phyloP scores from a whole-genome alignment of 2,113 vertebrate species.

The Misgurnus mizolepis region DNA sequence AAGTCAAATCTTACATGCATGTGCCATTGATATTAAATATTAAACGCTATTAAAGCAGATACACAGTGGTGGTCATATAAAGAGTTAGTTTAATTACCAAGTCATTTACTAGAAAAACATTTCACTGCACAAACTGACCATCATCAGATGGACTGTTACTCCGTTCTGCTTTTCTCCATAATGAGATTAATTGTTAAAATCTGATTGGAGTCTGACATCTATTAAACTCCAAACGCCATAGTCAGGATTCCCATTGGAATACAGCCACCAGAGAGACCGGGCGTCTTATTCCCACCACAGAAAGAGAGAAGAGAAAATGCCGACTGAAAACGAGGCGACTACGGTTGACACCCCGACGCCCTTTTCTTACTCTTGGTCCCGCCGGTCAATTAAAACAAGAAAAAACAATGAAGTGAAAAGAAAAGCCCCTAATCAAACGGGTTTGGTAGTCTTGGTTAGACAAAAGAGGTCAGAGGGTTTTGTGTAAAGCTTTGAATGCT shows the following conservation, averaged over 20 bases:
- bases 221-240: constrained; percentile 47
- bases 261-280: constrained; percentile 17
- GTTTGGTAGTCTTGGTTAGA: constrained; percentile 58
- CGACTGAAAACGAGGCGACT: constrained; percentile 37
- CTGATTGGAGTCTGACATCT: constrained; percentile 49
- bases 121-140: constrained; percentile 36
- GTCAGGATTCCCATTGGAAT: constrained; percentile 65
- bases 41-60: too few relatives aligned
- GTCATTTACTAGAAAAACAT: constrained; percentile 56
- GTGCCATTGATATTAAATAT: too few relatives aligned
- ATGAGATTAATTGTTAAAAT: constrained; percentile 64
- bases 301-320: constrained; percentile 13
- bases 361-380: constrained; percentile 53
- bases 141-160: constrained; percentile 53
- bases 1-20: too few relatives aligned
- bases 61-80: not conserved
- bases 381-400: constrained; percentile 68
- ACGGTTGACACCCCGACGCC: constrained; percentile 36
- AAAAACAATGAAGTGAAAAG: constrained; percentile 57
- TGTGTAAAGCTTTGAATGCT: constrained; percentile 69
- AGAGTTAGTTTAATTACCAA: constrained; percentile 48
- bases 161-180: constrained; percentile 62
- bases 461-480: constrained; percentile 75
- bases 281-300: constrained; percentile 52
- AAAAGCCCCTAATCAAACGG: constrained; percentile 65